Evolutionary conservation across 2,113 vertebrate genomes (phyloP).

Genomic region (Tragelaphus strepsiceros): DNA sequence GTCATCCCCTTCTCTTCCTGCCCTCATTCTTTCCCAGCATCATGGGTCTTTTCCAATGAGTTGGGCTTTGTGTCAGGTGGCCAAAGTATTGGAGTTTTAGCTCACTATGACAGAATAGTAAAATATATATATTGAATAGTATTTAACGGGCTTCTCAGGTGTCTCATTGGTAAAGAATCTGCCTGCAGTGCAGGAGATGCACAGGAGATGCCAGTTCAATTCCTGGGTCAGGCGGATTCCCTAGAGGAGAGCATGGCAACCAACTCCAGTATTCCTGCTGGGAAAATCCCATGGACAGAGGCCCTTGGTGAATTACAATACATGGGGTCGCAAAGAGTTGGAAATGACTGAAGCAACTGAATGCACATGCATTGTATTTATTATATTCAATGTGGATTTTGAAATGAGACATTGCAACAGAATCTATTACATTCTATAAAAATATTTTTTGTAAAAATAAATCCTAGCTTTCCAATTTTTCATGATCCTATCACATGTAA

Average conservation of each 20-base stretch:
- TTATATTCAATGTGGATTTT: not conserved
- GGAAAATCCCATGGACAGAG: not conserved
- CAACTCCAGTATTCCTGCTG: not conserved
- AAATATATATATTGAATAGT: not conserved
- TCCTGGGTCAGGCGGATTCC: not conserved
- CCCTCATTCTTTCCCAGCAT: not conserved
- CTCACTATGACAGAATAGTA: not conserved
- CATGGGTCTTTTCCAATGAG: not conserved
- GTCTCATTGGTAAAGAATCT: not conserved
- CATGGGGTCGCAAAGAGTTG: not conserved
- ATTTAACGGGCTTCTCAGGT: not conserved
- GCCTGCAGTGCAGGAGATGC: not conserved
- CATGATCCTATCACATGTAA: not conserved
- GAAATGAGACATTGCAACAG: not conserved
- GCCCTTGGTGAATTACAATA: not conserved
- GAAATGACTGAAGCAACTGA: not conserved
- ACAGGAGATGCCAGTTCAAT: rapidly evolving
- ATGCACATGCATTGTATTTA: not conserved
- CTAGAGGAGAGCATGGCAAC: not conserved
- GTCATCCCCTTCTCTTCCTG: not conserved
- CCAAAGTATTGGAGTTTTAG: not conserved
- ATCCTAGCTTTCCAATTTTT: not conserved
- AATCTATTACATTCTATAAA: not conserved
- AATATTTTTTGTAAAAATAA: not conserved
- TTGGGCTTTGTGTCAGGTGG: not conserved